Evolutionary conservation across 2,113 vertebrate species (phyloP).

Genomic region (Equus przewalskii): DNA sequence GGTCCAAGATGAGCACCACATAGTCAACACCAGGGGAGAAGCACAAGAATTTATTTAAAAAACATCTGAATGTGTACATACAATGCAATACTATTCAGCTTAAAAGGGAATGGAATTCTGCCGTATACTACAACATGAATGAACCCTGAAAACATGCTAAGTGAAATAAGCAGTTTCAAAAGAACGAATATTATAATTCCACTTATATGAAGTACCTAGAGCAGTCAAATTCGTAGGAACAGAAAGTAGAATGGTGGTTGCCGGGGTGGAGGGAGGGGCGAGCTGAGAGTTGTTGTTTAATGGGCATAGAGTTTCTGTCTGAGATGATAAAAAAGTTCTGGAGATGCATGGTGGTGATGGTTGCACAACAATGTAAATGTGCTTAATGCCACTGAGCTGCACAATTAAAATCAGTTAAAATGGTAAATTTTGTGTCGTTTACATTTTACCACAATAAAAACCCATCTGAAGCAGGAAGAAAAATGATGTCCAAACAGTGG

Average conservation of each 20-base stretch:
- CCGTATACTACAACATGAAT: not conserved
- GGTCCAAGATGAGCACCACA: not conserved
- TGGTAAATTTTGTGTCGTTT: not conserved
- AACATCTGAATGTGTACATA: not conserved
- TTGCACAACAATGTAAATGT: not conserved
- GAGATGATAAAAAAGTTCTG: not conserved
- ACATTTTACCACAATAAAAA: not conserved
- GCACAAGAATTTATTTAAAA: not conserved
- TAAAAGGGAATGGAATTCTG: constrained; percentile 10
- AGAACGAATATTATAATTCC: not conserved
- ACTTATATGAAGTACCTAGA: not conserved
- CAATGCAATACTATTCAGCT: not conserved
- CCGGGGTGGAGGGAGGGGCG: not conserved
- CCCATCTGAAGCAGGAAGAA: not conserved
- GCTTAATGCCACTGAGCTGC: not conserved
- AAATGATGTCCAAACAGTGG: not conserved
- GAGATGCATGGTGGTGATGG: not conserved
- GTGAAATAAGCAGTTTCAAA: not conserved
- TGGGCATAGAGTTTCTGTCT: not conserved
- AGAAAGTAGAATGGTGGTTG: not conserved
- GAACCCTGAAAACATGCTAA: not conserved
- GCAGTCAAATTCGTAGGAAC: not conserved
- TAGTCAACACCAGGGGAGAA: not conserved
- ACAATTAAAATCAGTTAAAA: not conserved
- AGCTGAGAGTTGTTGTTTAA: not conserved